Conservation (phyloP, 2,113 vertebrate species). For the Brachypteracias leptosomus region DNA sequence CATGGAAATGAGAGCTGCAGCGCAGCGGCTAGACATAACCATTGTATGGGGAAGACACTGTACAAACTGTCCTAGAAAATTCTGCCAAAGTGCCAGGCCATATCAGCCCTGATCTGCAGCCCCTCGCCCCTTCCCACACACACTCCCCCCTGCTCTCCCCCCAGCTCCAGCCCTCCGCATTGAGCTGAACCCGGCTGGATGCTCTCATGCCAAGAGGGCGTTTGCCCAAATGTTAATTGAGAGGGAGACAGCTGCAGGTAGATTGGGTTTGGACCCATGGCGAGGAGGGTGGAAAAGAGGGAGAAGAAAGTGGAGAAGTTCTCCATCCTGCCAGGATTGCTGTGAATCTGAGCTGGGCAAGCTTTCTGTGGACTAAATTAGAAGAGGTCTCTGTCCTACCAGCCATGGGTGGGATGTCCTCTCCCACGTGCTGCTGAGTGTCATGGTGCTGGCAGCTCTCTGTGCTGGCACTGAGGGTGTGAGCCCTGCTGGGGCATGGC, state of each 20-base stretch:
- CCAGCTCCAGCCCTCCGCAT: accelerated
- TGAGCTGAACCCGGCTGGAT: neutral
- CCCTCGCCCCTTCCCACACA: conserved; percentile 44
- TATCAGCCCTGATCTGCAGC: conserved; percentile 65
- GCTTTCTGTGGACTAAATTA: neutral
- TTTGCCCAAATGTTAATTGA: neutral
- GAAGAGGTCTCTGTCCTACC: neutral
- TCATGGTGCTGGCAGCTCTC: neutral
- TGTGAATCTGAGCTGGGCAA: neutral
- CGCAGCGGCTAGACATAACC: conserved; percentile 53
- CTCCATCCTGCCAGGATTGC: neutral
- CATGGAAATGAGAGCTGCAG: conserved; percentile 61
- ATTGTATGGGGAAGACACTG: conserved; percentile 63
- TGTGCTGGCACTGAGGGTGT: accelerated
- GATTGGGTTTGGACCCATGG: neutral
- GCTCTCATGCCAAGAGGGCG: neutral
- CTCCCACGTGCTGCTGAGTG: neutral
- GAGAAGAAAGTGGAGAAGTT: neutral
- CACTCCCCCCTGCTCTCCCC: neutral
- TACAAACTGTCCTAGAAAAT: conserved; percentile 72
- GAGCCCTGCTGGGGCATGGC: accelerated
- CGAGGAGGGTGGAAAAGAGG: neutral
- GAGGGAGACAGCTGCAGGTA: neutral
- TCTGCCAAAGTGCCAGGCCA: conserved; percentile 65
- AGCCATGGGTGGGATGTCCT: accelerated